Percentiles rank a stretch among this genome's conserved stretches.
Evolutionary conservation across 2,888 invertebrate species (phyloP).

Genomic region (Ennomos fuscantarius): DNA sequence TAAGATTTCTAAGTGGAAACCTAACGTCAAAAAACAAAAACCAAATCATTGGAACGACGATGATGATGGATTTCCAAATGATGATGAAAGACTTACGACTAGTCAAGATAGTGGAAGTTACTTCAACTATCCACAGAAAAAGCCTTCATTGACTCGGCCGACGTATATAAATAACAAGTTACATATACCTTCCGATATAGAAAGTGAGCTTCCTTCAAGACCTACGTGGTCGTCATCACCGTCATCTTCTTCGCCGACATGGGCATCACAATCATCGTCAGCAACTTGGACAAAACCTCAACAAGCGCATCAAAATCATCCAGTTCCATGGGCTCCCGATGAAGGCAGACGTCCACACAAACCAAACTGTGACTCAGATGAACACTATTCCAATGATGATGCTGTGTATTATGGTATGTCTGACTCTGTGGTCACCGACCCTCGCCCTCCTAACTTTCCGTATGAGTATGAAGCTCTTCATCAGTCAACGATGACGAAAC

Average conservation of each 20-base stretch:
- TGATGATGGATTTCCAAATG: conserved; percentile 58
- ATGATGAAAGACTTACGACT: conserved; percentile 47
- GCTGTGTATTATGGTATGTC: conserved; percentile 71
- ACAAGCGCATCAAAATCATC: conserved; percentile 52
- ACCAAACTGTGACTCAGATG: conserved; percentile 74
- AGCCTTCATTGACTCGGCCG: conserved; percentile 65
- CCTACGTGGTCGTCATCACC: conserved; percentile 48
- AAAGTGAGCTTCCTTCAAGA: conserved; percentile 71
- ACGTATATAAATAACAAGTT: conserved; percentile 73
- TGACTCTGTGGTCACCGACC: conserved; percentile 77
- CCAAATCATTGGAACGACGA: conserved; percentile 75
- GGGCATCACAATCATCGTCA: conserved; percentile 23
- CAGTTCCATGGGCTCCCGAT: conserved; percentile 71
- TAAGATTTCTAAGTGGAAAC: conserved; percentile 92
- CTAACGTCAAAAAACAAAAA: conserved; percentile 84
- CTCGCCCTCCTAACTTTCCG: conserved; percentile 78
- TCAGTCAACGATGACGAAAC: conserved; percentile 60
- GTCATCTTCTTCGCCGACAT: conserved; percentile 34
- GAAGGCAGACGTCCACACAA: conserved; percentile 73
- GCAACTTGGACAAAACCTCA: conserved; percentile 52
- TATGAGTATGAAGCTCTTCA: conserved; percentile 77
- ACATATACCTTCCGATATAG: conserved; percentile 65
- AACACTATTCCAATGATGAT: conserved; percentile 62
- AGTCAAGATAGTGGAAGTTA: conserved; percentile 59
- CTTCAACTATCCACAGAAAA: conserved; percentile 67